Percentiles rank a stretch among this genome's conserved stretches.
Evolutionary conservation across 2,113 vertebrate genomes (phyloP).

Genomic region (Takifugu bimaculatus): DNA sequence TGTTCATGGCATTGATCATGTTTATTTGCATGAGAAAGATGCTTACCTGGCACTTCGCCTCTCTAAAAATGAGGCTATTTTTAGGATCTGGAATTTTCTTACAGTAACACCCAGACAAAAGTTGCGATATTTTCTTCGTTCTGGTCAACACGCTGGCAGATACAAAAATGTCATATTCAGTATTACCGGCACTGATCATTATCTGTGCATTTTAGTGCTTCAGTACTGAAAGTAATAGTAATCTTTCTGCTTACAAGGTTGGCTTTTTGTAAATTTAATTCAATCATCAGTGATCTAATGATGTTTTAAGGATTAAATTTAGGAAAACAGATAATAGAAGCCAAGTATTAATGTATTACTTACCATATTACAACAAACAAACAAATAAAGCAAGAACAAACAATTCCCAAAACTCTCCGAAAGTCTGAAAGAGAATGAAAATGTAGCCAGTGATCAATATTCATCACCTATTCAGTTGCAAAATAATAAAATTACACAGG

Average conservation of each 20-base stretch:
- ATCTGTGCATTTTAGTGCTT: neutral
- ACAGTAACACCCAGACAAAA: constrained; percentile 3
- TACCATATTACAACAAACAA: constrained; percentile 9
- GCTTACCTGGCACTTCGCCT: constrained; percentile 55
- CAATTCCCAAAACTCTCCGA: rapidly evolving
- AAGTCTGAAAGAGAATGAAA: constrained; percentile 18
- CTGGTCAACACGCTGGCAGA: constrained; percentile 1
- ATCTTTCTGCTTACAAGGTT: too few relatives aligned
- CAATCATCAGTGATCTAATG: neutral
- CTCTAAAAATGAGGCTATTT: constrained; percentile 63
- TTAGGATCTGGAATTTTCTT: constrained; percentile 64
- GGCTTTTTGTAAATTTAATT: too few relatives aligned
- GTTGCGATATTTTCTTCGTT: constrained; percentile 12
- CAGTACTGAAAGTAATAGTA: too few relatives aligned
- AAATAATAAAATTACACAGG: constrained; percentile 5
- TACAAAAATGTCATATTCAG: neutral
- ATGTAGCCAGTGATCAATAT: neutral
- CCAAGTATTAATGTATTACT: constrained; percentile 11
- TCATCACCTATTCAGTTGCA: neutral
- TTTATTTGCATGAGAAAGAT: neutral
- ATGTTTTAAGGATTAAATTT: neutral
- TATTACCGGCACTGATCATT: too few relatives aligned
- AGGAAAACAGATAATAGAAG: neutral
- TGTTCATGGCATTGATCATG: neutral
- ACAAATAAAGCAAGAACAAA: rapidly evolving